Evolutionary conservation across 1,140 invertebrate genomes (phyloP).

Genomic region (Aporrectodea caliginosa): DNA sequence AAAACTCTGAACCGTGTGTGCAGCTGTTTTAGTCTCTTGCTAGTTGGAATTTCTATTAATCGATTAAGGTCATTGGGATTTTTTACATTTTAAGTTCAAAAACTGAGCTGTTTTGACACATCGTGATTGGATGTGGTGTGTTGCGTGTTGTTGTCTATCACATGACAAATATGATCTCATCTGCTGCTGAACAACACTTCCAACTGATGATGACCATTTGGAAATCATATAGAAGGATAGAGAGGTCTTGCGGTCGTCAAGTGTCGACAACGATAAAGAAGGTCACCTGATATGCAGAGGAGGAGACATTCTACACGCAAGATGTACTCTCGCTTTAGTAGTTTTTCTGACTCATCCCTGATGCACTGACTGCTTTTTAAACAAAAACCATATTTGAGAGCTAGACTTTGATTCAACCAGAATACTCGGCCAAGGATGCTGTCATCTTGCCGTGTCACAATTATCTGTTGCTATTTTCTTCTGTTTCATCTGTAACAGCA

Average conservation of each 20-base stretch:
- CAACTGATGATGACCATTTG: neutral
- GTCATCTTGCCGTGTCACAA: too few species aligned
- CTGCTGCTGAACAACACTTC: neutral
- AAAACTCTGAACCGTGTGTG: too few species aligned
- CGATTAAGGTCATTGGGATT: too few species aligned
- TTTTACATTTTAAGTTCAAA: too few species aligned
- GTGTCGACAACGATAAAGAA: conserved; percentile 19
- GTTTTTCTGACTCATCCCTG: neutral
- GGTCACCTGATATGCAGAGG: conserved; percentile 6
- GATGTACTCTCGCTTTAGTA: conserved; percentile 9
- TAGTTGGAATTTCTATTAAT: too few species aligned
- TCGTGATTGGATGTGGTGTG: conserved; percentile 1
- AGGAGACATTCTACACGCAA: conserved; percentile 13
- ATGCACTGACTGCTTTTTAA: too few species aligned
- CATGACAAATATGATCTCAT: neutral
- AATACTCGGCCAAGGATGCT: too few species aligned
- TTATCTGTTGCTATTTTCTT: too few species aligned
- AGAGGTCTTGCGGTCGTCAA: conserved; percentile 1
- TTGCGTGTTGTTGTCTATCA: neutral
- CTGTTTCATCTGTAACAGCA: too few species aligned
- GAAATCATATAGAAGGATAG: neutral
- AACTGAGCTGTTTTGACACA: neutral
- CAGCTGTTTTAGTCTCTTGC: too few species aligned
- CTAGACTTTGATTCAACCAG: too few species aligned
- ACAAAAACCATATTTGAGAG: too few species aligned